Conservation (phyloP, 2,113 vertebrate species). For the Gambusia affinis region DNA sequence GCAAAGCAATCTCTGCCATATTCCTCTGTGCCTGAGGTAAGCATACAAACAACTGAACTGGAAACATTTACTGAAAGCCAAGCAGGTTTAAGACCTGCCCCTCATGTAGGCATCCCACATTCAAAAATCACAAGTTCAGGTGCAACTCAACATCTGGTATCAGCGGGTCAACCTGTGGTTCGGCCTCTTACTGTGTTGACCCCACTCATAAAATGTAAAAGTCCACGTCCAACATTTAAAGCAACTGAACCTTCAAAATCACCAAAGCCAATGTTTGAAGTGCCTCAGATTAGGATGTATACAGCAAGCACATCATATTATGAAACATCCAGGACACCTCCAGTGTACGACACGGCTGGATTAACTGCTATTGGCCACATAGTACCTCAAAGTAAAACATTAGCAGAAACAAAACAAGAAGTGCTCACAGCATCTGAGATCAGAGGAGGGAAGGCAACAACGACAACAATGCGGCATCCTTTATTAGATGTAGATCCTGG, state of each 20-base stretch:
- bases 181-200: conserved; percentile 67
- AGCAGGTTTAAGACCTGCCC: conserved; percentile 24
- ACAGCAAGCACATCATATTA: conserved; percentile 77
- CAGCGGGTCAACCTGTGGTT: conserved; percentile 17
- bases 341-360: conserved; percentile 68
- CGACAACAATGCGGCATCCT: conserved; percentile 4
- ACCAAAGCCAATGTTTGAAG: conserved; percentile 81
- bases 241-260: conserved; percentile 66
- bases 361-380: conserved; percentile 67
- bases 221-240: conserved; percentile 68
- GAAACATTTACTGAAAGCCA: conserved; percentile 35
- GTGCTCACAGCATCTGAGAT: conserved; percentile 43
- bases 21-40: conserved; percentile 24
- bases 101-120: conserved; percentile 13
- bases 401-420: conserved; percentile 47
- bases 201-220: conserved; percentile 48
- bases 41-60: conserved; percentile 22
- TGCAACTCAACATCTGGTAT: conserved; percentile 2
- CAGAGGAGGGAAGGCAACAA: conserved; percentile 15
- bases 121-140: conserved; percentile 39
- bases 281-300: conserved; percentile 79
- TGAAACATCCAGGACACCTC: conserved; percentile 69
- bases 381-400: conserved; percentile 55
- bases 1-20: conserved; percentile 28
- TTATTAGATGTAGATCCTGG: conserved; percentile 25